Evolutionary conservation across 2,888 invertebrate species (phyloP).

Genomic region (Acheta domesticus): DNA sequence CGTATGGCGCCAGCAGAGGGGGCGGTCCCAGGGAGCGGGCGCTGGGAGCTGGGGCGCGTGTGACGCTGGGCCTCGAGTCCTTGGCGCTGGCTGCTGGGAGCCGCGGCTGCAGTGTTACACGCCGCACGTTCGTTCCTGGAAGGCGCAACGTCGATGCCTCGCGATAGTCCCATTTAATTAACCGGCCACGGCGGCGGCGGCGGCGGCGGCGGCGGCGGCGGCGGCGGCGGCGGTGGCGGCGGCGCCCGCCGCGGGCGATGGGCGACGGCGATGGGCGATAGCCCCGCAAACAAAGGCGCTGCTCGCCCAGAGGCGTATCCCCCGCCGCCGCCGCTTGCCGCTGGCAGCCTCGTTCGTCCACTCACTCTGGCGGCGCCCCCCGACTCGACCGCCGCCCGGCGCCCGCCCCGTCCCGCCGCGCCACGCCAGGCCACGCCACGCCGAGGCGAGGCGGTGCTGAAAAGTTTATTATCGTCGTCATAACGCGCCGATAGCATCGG

Average conservation of each 20-base stretch:
- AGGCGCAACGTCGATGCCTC: background rate
- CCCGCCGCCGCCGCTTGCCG: background rate
- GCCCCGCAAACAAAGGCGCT: background rate
- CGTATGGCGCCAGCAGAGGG: no score
- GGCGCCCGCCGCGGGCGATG: background rate
- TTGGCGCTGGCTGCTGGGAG: background rate
- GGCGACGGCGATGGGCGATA: background rate
- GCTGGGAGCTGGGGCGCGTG: no score
- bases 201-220: background rate
- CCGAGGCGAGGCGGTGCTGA: background rate
- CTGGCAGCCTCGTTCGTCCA: background rate
- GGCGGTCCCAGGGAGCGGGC: no score
- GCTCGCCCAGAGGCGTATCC: background rate
- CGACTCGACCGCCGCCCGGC: no score
- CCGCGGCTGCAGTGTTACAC: background rate
- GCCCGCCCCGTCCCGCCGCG: no score
- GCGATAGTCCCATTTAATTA: conserved; percentile 18
- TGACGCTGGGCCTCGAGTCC: no score
- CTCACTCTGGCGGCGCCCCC: no score
- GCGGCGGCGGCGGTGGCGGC: background rate
- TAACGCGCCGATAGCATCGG: conserved; percentile 18
- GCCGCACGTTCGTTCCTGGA: conserved; percentile 3
- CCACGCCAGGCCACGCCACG: background rate
- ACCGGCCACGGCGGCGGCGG: background rate
- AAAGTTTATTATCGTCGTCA: conserved; percentile 18